A percentile compares a stretch with the other conserved stretches of the same genome.
These are phyloP conservation scores for Apaloderma vittatum DNA, from an alignment of 2,113 vertebrate genomes.

Conservation along the genomic window DNA sequence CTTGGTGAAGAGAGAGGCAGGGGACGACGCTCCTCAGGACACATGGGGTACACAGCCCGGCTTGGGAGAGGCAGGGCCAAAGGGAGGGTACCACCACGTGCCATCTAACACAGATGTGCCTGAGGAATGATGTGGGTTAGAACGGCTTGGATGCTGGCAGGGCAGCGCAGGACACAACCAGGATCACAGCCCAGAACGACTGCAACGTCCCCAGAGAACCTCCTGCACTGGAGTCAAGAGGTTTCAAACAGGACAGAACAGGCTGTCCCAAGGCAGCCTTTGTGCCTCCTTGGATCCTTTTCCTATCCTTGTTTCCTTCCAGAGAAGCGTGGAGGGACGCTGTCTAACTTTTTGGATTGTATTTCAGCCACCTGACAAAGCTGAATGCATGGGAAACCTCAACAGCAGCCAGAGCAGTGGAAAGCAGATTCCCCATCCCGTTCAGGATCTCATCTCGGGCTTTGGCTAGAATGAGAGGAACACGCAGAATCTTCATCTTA, in stretches of 20 bases:
- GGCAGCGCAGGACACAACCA: background rate
- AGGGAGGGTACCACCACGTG: background rate
- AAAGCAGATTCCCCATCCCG: background rate
- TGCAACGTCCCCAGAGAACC: background rate
- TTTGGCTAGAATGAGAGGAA: background rate
- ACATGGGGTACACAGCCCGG: background rate
- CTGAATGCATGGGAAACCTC: background rate
- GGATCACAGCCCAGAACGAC: background rate
- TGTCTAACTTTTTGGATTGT: background rate
- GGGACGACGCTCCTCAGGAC: background rate
- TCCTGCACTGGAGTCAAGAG: background rate
- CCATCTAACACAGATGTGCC: background rate
- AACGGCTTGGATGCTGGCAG: background rate
- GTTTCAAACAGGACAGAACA: background rate
- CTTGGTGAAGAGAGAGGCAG: background rate
- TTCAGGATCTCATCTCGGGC: background rate
- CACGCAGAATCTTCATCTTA: background rate
- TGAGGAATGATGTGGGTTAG: background rate
- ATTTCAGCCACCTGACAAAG: conserved; percentile 23
- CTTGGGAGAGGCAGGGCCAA: background rate
- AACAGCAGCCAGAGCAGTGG: conserved; percentile 8
- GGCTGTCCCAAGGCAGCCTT: background rate
- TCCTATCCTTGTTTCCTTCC: background rate
- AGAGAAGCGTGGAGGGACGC: background rate
- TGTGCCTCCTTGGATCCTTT: background rate